Base-by-base conservation (phyloP, 1,140 invertebrate species). In the Caenorhabditis tropicalis region DNA sequence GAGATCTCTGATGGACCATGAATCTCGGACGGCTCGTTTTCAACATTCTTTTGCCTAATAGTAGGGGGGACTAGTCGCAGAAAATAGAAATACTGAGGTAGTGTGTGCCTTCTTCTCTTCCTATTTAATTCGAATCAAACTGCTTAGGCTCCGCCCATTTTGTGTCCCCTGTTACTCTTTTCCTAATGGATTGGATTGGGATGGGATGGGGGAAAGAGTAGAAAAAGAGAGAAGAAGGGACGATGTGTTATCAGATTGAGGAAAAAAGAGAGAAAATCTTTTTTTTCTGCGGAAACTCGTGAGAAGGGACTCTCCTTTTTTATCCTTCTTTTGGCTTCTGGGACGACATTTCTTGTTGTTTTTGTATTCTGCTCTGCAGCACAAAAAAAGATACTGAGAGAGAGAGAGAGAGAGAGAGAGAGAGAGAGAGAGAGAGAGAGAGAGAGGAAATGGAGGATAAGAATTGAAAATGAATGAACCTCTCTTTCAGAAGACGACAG, bases 71-170 rank as follows among this genome's bases (percentile, higher is more conserved):
- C 48, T 1, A 51, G 9, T n/a, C n/a, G 5, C 19, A 19, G n/a
- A 19, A 15, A 51, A 51, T 19, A 51, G 2, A 51, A 51, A 51
- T 51, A 51, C 15, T 51, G 48, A n/a, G n/a, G n/a, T n/a, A n/a
- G n/a, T 19, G n/a, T 5, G n/a, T 19, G 5, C 48, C n/a, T 19
- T 5, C n/a, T 19, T 19, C 48, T 19, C 9, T n/a, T 10, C 12
- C 48, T 19, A 9, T 43, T 74, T 74, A 74, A 74, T 74, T 74
- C 65, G 65, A 74, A 74, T 74, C 58, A 65, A 65, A 65, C 56
- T n/a, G 19, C 10, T 21, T 6, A 65, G 31, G 58, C 58, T 65
- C 58, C 58, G 58, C 58, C 58, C 58, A 36, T 31, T 65, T 65
- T 31, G 7, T 29, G 10, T 19, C 29, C 29, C 24, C 7, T 36